These are phyloP conservation scores for Poecilus cupreus DNA, from an alignment of 2,888 invertebrate genomes.

Conservation along the genomic window DNA sequence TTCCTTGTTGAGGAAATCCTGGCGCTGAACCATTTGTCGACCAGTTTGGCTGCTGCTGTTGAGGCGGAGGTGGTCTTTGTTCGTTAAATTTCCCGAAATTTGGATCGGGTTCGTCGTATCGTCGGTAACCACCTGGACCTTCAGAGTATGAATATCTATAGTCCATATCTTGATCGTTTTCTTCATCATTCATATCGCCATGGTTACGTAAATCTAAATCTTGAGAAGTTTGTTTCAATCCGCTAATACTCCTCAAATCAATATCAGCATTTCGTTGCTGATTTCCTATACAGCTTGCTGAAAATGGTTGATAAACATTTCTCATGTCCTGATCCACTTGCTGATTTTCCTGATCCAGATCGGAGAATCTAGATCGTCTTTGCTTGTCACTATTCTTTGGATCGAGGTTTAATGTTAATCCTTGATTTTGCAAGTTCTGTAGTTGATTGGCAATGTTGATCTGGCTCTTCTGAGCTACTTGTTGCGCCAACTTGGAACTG, in stretches of 20 bases:
- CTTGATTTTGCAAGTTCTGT: constrained; percentile 55
- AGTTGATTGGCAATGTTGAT: constrained; percentile 35
- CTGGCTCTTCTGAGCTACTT: constrained; percentile 60
- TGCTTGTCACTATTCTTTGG: constrained; percentile 19
- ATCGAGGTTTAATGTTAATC: constrained; percentile 42
- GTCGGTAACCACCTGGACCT: background rate
- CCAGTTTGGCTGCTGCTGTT: constrained; percentile 25
- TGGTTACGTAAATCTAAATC: constrained; percentile 37
- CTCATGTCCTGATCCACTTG: constrained; percentile 40
- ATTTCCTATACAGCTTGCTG: constrained; percentile 30
- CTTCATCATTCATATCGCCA: constrained; percentile 32
- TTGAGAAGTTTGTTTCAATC: constrained; percentile 18
- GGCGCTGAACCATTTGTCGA: constrained; percentile 17
- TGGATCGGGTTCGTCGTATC: constrained; percentile 8
- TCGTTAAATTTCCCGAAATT: background rate
- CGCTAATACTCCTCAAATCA: constrained; percentile 23
- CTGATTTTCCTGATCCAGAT: constrained; percentile 14
- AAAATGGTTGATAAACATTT: constrained; percentile 31
- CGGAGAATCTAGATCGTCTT: constrained; percentile 31
- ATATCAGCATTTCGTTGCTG: constrained; percentile 38
- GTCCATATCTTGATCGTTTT: constrained; percentile 42
- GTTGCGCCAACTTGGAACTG: constrained; percentile 71
- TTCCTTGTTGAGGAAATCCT: background rate
- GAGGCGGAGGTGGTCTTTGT: constrained; percentile 2
- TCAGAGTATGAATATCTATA: constrained; percentile 33